Evolutionary conservation across 2,113 vertebrate species (phyloP).

Genomic region (Corydoras maculifer): DNA sequence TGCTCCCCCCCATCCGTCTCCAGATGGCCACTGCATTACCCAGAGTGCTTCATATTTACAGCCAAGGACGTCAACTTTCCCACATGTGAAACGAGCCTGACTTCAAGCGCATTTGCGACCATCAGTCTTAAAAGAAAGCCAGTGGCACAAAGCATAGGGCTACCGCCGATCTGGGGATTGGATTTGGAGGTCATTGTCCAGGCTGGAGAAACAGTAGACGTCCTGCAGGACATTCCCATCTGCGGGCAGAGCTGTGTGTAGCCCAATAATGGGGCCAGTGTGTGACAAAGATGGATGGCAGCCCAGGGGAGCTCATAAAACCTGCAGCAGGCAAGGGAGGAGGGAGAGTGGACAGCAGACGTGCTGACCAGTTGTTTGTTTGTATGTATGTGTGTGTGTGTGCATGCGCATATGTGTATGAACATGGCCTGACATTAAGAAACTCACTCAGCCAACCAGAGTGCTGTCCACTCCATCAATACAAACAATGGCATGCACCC

Average conservation of each 20-base stretch:
- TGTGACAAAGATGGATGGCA: constrained; percentile 76
- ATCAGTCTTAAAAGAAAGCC: background rate
- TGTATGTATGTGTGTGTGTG: constrained; percentile 21
- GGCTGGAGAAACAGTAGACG: constrained; percentile 60
- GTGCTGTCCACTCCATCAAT: constrained; percentile 66
- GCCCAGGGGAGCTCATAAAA: constrained; percentile 76
- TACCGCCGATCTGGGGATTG: constrained; percentile 22
- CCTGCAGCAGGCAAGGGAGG: constrained; percentile 56
- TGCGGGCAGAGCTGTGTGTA: constrained; percentile 55
- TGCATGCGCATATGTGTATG: constrained; percentile 24
- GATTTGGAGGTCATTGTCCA: constrained; percentile 59
- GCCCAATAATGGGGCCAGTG: constrained; percentile 71
- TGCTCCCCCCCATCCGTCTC: constrained; percentile 44
- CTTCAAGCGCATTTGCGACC: constrained; percentile 40
- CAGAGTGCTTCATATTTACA: constrained; percentile 66
- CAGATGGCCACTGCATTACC: constrained; percentile 73
- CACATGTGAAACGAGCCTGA: constrained; percentile 45
- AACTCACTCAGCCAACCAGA: constrained; percentile 59
- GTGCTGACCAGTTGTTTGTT: constrained; percentile 50
- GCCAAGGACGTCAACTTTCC: constrained; percentile 57
- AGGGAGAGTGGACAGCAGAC: constrained; percentile 65
- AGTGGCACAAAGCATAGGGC: background rate
- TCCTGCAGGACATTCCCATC: constrained; percentile 68
- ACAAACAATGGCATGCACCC: constrained; percentile 12
- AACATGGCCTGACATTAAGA: constrained; percentile 59